These are phyloP conservation scores for Saxicola maurus DNA, from an alignment of 2,797 vertebrate genomes.

Conservation along the genomic window DNA sequence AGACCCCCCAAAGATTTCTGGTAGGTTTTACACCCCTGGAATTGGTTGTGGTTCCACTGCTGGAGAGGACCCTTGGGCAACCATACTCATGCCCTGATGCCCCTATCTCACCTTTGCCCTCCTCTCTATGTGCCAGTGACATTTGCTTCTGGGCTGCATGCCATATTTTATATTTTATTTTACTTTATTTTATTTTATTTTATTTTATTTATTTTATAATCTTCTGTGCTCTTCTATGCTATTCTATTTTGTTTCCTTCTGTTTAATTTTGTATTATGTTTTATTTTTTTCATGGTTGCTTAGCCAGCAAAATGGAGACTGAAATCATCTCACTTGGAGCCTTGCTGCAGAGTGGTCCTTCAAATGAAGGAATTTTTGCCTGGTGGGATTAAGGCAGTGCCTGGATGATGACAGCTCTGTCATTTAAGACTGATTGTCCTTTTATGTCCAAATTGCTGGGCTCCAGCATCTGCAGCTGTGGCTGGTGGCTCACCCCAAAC, in stretches of 20 bases:
- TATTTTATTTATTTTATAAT: neutral
- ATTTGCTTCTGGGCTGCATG: neutral
- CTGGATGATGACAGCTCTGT: neutral
- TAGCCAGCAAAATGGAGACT: neutral
- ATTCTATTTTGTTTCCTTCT: neutral
- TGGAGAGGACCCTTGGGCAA: neutral
- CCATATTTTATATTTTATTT: neutral
- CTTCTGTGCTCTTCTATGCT: neutral
- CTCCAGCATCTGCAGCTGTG: neutral
- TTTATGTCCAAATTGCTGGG: neutral
- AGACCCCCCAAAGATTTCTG: neutral
- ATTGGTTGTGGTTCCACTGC: neutral
- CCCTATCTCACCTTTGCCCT: neutral
- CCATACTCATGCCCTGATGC: neutral
- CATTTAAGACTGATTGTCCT: neutral
- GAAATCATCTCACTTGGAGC: neutral
- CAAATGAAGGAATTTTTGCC: neutral
- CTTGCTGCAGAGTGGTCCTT: neutral
- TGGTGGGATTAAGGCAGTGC: neutral
- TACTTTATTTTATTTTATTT: neutral
- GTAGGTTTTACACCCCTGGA: neutral
- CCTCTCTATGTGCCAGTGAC: rapidly evolving
- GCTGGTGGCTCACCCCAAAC: neutral
- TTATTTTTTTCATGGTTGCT: neutral
- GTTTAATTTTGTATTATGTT: neutral